Evolutionary conservation across 1,140 invertebrate genomes (phyloP).

Genomic region (Lepidurus arcticus): DNA sequence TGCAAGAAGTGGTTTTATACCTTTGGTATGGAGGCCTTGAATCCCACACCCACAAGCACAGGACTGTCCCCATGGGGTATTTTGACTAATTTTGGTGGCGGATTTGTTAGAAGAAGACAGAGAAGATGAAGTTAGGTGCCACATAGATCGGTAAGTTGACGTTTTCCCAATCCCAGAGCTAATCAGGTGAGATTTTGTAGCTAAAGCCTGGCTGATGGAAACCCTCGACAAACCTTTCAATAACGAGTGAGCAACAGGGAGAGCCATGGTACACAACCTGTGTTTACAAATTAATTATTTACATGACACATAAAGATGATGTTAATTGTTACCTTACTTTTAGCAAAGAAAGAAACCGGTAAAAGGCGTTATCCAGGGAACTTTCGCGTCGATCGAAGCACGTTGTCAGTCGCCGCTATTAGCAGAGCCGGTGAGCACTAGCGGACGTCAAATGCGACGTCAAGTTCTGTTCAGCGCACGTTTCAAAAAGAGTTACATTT

Average conservation of each 20-base stretch:
- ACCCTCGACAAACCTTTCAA: background rate
- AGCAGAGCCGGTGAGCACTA: background rate
- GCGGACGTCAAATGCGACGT: background rate
- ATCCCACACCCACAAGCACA: conserved; percentile 22
- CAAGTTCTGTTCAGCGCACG: background rate
- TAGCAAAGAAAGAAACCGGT: background rate
- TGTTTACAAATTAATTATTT: background rate
- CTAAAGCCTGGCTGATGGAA: background rate
- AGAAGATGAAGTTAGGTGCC: background rate
- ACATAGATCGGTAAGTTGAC: background rate
- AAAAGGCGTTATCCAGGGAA: background rate
- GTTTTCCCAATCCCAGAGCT: background rate
- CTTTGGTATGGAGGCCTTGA: conserved; percentile 56
- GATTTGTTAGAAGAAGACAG: background rate
- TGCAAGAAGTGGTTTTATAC: conserved; percentile 52
- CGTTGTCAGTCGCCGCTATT: background rate
- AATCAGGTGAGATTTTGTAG: background rate
- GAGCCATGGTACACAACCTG: background rate
- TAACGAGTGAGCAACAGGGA: background rate
- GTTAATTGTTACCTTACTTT: background rate
- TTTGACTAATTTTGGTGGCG: background rate
- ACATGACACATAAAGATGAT: background rate
- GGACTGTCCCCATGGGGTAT: conserved; percentile 11
- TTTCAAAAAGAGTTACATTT: background rate
- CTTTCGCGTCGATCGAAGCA: conserved; percentile 6